A percentile compares a stretch with the other conserved stretches of the same genome.
Evolutionary conservation across 1,140 invertebrate genomes (phyloP).

Genomic region (Rhagoletis pomonella): DNA sequence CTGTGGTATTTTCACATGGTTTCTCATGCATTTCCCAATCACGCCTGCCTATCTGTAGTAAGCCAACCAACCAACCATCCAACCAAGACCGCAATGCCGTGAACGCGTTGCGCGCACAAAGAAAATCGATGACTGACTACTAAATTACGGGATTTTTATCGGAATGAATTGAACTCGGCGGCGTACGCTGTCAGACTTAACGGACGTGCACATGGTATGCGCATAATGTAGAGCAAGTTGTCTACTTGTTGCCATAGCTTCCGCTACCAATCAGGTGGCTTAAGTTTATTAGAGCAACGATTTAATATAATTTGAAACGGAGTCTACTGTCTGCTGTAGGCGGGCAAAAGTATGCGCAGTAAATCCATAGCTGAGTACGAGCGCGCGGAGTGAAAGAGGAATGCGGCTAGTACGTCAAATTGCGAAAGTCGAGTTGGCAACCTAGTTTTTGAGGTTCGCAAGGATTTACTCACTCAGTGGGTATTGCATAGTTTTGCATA

Average conservation of each 20-base stretch:
- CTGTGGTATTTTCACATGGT: neutral
- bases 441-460: slow-evolving; percentile 36
- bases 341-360: neutral
- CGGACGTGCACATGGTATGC: neutral
- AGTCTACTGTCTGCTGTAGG: slow-evolving; percentile 47
- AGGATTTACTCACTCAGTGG: slow-evolving; percentile 28
- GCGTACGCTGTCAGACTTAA: neutral
- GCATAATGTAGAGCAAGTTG: slow-evolving; percentile 45
- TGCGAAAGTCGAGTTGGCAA: slow-evolving; percentile 45
- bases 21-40: slow-evolving; percentile 20
- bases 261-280: slow-evolving; percentile 35
- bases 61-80: neutral
- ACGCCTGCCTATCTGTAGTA: neutral
- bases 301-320: slow-evolving; percentile 43
- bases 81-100: slow-evolving; percentile 22
- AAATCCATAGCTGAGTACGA: neutral
- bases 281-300: slow-evolving; percentile 45
- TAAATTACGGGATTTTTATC: slow-evolving; percentile 6
- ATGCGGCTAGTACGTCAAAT: neutral
- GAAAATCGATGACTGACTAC: slow-evolving; percentile 31
- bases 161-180: slow-evolving; percentile 37
- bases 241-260: slow-evolving; percentile 40
- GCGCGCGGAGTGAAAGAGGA: neutral
- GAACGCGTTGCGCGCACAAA: neutral
- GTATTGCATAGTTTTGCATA: slow-evolving; percentile 33